Evolutionary conservation across 1,140 invertebrate species (phyloP), one percentile per base, ranked within the genome.

Genomic region (Achroia grisella): DNA sequence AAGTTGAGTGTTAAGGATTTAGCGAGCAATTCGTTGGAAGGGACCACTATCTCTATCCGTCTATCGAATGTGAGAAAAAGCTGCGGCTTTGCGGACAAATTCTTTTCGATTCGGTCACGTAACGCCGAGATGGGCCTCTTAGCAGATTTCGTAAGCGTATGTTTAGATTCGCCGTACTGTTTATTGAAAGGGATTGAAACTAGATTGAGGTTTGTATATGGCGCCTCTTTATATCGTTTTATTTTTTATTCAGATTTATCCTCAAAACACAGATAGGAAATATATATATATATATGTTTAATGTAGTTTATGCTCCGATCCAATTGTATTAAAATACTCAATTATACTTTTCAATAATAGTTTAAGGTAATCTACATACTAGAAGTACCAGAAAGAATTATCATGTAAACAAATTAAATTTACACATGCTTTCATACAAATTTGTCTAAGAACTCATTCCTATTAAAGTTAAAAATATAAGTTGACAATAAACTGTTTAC

Each of bases 51-150:
- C 75, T 80, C 59, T 74, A 73, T 77, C 71, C 77, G 71, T 67
- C 71, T 68, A 77, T 77, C 76, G 74, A 67, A 72, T 72, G 73
- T 71, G 68, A 58, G 71, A 72, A 79, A 58, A 71, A 70, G 65
- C 71, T 66, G 58, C 57, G 75, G 75, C 62, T 82, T 80, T 79
- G 71, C 64, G 69, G 75, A 85, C 75, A 79, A 81, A 85, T 79
- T 71, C 78, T 67, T 69, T 74, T 69, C 66, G 64, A 74, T 75
- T 82, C 71, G 67, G 76, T 85, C 81, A 76, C 78, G 75, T 77
- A 70, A 60, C 52, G 53, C 29, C 46, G 51, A 66, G 67, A 82
- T 81, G 68, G 75, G 63, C 71, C 63, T 82, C 59, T 84, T 72
- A 73, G 64, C 67, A 71, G 67, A 78, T 79, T 79, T 75, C 43